phyloP scores from a whole-genome alignment of 2,888 invertebrate genomes.

The Tetragnatha montana region DNA sequence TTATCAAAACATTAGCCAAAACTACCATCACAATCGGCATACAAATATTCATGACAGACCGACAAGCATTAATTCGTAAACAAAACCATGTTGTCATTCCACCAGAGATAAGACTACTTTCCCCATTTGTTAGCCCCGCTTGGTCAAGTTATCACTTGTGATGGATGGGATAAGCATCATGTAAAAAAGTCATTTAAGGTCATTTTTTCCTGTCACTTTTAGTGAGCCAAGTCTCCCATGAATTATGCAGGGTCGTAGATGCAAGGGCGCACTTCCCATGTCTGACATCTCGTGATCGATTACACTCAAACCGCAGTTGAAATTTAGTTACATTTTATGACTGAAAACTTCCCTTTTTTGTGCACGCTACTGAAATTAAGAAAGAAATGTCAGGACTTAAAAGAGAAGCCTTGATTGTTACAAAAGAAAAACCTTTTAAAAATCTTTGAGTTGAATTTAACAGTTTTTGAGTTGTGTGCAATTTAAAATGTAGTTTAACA shows the following conservation, averaged over 20 bases:
- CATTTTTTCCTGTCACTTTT: neutral
- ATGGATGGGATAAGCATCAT: neutral
- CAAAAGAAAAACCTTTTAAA: no score
- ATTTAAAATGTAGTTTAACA: no score
- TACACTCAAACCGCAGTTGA: neutral
- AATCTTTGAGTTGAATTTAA: no score
- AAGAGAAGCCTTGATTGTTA: no score
- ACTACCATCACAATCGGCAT: neutral
- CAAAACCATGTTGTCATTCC: neutral
- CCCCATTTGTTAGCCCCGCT: neutral
- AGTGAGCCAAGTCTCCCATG: neutral
- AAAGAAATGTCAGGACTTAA: neutral
- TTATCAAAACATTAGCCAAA: neutral
- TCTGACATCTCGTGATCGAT: conserved; percentile 19
- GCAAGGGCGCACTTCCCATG: neutral
- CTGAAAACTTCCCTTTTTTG: neutral
- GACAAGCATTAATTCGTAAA: neutral
- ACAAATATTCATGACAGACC: no score
- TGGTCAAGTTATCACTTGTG: neutral
- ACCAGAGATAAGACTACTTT: neutral
- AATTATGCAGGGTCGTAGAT: conserved; percentile 11
- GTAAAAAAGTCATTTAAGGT: neutral
- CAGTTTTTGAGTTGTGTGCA: no score
- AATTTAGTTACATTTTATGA: neutral
- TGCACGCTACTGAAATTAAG: neutral